These are phyloP conservation scores for Decapterus maruadsi DNA, from an alignment of 2,797 vertebrate genomes.

Conservation along the genomic window DNA sequence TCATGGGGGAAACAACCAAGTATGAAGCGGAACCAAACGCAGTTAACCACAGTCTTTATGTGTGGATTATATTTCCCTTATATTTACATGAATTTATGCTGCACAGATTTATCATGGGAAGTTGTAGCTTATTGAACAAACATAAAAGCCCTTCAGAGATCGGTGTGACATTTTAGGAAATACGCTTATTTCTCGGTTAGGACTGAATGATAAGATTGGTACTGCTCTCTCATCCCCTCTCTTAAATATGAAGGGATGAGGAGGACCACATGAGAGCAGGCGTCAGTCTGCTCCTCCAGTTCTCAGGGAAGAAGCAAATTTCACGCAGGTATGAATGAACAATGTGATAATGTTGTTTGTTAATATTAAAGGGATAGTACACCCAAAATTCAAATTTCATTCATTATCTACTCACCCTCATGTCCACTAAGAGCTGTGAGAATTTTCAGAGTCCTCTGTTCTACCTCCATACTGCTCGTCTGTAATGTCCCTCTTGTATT, in stretches of 20 bases:
- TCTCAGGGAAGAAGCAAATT: neutral
- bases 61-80: neutral
- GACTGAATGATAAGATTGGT: neutral
- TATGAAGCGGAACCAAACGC: constrained; percentile 28
- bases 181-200: neutral
- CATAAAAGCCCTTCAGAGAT: constrained; percentile 1
- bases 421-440: too few relatives aligned
- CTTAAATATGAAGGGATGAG: constrained; percentile 10
- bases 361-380: too few relatives aligned
- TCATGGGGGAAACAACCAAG: constrained; percentile 33
- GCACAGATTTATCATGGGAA: neutral
- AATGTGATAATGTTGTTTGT: neutral
- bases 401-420: too few relatives aligned
- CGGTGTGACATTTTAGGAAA: constrained; percentile 1
- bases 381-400: too few relatives aligned
- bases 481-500: too few relatives aligned
- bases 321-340: neutral
- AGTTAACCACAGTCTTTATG: constrained; percentile 31
- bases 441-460: too few relatives aligned
- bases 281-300: neutral
- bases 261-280: neutral
- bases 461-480: too few relatives aligned
- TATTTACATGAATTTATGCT: neutral
- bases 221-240: neutral
- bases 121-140: neutral